Percentiles rank a stretch among this genome's conserved stretches.
phyloP scores from a whole-genome alignment of 2,888 invertebrate species.

The Falcaria lacertinaria region DNA sequence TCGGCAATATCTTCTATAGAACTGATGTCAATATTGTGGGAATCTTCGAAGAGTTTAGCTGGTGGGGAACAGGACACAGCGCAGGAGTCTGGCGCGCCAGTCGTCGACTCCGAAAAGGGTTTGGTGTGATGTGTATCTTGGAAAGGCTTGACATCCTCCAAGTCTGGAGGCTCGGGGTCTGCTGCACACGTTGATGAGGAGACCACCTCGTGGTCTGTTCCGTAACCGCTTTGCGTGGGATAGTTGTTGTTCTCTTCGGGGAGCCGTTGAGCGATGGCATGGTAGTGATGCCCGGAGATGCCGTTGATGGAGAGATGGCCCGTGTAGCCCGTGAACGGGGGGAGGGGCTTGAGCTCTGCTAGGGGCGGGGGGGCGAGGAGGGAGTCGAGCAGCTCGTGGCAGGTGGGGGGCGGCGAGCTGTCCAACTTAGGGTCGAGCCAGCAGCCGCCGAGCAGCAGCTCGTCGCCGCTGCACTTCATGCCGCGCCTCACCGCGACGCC shows the following conservation, averaged over 20 bases:
- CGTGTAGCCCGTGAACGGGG: slow-evolving; percentile 92
- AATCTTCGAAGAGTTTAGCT: slow-evolving; percentile 71
- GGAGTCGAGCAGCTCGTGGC: slow-evolving; percentile 86
- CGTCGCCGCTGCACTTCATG: slow-evolving; percentile 81
- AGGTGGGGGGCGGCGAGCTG: slow-evolving; percentile 62
- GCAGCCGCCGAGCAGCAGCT: slow-evolving; percentile 85
- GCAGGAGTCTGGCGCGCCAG: slow-evolving; percentile 81
- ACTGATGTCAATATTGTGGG: slow-evolving; percentile 82
- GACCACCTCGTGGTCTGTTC: slow-evolving; percentile 85
- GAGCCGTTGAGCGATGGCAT: slow-evolving; percentile 88
- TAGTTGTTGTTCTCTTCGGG: slow-evolving; percentile 87
- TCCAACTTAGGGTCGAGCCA: slow-evolving; percentile 83
- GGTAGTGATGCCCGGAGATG: slow-evolving; percentile 92
- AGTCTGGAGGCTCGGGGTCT: slow-evolving; percentile 80
- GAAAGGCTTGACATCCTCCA: slow-evolving; percentile 82
- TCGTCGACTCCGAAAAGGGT: slow-evolving; percentile 70
- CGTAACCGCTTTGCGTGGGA: slow-evolving; percentile 81
- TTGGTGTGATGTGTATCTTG: slow-evolving; percentile 75
- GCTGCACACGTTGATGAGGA: slow-evolving; percentile 86
- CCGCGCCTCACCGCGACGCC: slow-evolving; percentile 72
- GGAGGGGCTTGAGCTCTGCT: slow-evolving; percentile 89
- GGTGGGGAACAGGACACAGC: slow-evolving; percentile 75
- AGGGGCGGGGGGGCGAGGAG: slow-evolving; percentile 82
- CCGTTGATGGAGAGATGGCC: slow-evolving; percentile 93
- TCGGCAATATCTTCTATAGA: slow-evolving; percentile 91